phyloP scores from a whole-genome alignment of 1,140 invertebrate genomes.

The Dinoponera quadriceps region DNA sequence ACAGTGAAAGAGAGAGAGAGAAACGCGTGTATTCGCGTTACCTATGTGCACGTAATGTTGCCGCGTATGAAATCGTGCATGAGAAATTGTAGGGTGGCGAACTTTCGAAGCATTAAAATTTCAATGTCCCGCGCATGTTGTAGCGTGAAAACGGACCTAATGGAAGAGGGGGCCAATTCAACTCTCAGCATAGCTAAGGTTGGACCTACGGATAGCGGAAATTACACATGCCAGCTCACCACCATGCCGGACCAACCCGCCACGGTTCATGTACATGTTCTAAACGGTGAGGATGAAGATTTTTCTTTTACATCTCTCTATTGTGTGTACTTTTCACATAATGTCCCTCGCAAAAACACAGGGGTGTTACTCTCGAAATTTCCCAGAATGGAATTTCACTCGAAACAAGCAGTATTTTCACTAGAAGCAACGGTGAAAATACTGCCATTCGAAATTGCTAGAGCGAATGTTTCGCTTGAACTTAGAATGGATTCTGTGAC shows the following conservation, averaged over 20 bases:
- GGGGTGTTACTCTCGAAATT: too few relatives aligned
- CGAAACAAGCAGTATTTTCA: too few relatives aligned
- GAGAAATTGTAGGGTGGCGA: background rate
- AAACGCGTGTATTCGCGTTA: background rate
- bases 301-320: conserved; percentile 8
- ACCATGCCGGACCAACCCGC: conserved; percentile 86
- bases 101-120: conserved; percentile 43
- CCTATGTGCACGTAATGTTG: background rate
- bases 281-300: conserved; percentile 88
- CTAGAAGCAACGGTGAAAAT: too few relatives aligned
- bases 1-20: too few relatives aligned
- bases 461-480: too few relatives aligned
- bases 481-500: too few relatives aligned
- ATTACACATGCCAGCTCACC: conserved; percentile 92
- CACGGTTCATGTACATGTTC: conserved; percentile 90
- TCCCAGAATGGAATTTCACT: too few relatives aligned
- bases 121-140: conserved; percentile 61
- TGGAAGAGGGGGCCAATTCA: conserved; percentile 91
- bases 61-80: background rate
- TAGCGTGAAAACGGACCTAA: conserved; percentile 92
- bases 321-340: background rate
- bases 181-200: conserved; percentile 91
- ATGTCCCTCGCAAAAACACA: background rate
- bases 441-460: too few relatives aligned
- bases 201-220: conserved; percentile 91